phyloP scores from a whole-genome alignment of 1,140 invertebrate genomes.

The Bombus polaris region DNA sequence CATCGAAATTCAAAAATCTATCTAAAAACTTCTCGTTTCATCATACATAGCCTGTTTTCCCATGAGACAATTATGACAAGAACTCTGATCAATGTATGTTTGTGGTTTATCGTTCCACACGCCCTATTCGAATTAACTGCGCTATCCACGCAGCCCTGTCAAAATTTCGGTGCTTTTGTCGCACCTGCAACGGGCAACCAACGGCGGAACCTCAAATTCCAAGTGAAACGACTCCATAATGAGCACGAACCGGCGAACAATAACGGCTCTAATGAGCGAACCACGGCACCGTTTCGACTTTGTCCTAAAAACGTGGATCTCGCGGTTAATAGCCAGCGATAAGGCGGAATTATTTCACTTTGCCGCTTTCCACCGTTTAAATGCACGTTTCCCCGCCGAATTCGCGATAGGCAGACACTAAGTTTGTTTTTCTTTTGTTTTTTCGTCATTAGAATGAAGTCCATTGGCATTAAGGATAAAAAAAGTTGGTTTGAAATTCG shows the following conservation, averaged over 20 bases:
- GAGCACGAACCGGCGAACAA: conserved; percentile 37
- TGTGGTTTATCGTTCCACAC: background rate
- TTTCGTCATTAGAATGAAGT: background rate
- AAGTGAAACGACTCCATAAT: conserved; percentile 42
- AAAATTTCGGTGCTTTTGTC: conserved; percentile 26
- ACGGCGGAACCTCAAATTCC: background rate
- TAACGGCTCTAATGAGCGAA: conserved; percentile 42
- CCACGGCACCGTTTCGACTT: conserved; percentile 14
- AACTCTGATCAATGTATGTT: background rate
- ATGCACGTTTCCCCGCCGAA: background rate
- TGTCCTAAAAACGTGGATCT: conserved; percentile 34
- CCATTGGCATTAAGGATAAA: background rate
- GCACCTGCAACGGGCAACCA: background rate
- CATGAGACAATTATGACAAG: background rate
- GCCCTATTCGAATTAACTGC: conserved; percentile 3
- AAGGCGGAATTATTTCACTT: conserved; percentile 40
- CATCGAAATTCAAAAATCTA: no score
- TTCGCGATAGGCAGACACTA: background rate
- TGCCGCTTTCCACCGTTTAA: conserved; percentile 1
- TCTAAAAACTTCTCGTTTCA: background rate
- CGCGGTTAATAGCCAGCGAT: conserved; percentile 36
- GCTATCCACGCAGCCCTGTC: background rate
- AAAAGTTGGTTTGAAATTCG: background rate
- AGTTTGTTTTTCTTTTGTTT: background rate
- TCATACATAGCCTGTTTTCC: no score